Conservation (phyloP, 2,888 invertebrate genomes). For the Falcaria lacertinaria region DNA sequence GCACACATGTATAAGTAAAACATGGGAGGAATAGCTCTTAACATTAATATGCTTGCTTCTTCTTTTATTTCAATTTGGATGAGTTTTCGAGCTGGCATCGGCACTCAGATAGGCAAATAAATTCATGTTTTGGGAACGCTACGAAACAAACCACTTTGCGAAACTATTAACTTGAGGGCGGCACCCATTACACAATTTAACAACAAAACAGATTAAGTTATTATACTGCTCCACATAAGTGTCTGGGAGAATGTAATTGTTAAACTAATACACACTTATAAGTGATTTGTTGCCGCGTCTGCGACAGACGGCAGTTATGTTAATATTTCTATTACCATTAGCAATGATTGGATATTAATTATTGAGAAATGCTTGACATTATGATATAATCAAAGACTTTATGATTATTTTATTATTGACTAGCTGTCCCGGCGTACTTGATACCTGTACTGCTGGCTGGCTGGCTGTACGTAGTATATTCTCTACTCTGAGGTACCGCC, state of each 20-base stretch:
- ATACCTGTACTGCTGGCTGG: no score
- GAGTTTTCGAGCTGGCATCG: slow-evolving; percentile 34
- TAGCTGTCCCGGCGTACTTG: no score
- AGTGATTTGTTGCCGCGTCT: neutral
- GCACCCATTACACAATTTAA: slow-evolving; percentile 19
- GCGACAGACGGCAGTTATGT: neutral
- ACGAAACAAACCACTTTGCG: slow-evolving; percentile 28
- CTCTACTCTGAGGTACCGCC: no score
- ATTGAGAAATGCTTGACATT: no score
- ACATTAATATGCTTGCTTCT: slow-evolving; percentile 67
- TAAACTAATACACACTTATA: neutral
- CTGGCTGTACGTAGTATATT: no score
- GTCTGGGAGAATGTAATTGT: slow-evolving; percentile 8
- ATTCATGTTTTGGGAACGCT: slow-evolving; percentile 39
- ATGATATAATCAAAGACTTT: no score
- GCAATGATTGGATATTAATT: neutral
- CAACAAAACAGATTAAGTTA: slow-evolving; percentile 20
- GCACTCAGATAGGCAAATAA: slow-evolving; percentile 50
- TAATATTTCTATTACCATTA: neutral
- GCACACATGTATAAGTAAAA: slow-evolving; percentile 19
- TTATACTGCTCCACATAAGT: slow-evolving; percentile 11
- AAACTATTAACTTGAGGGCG: slow-evolving; percentile 22
- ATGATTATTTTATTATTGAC: no score
- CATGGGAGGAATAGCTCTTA: slow-evolving; percentile 62
- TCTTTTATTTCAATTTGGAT: slow-evolving; percentile 76